Conservation (phyloP, 1,140 invertebrate genomes). For the Augochlora pura region DNA sequence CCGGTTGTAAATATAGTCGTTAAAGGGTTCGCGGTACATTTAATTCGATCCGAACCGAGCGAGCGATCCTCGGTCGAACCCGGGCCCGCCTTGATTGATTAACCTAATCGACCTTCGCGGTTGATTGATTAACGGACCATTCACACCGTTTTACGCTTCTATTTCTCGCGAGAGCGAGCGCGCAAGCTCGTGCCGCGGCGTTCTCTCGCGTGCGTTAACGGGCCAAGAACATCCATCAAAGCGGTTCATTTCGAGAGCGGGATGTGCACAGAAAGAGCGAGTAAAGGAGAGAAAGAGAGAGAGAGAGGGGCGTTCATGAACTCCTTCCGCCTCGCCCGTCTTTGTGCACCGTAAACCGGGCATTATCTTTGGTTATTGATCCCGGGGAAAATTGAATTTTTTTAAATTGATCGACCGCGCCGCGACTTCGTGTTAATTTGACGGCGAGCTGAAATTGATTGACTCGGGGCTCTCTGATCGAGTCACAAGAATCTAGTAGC, state of each 20-base stretch:
- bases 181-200: background rate
- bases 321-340: slow-evolving; percentile 1
- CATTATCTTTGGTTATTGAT: slow-evolving; percentile 41
- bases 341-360: slow-evolving; percentile 31
- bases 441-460: background rate
- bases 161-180: background rate
- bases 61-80: background rate
- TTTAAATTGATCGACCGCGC: background rate
- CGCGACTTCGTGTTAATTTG: background rate
- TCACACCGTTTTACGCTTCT: slow-evolving; percentile 34
- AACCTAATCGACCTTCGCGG: slow-evolving; percentile 41
- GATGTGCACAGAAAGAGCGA: background rate
- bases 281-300: too few relatives aligned
- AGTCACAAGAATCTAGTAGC: too few relatives aligned
- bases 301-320: slow-evolving; percentile 24
- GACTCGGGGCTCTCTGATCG: too few relatives aligned
- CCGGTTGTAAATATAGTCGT: background rate
- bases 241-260: slow-evolving; percentile 26
- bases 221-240: slow-evolving; percentile 35
- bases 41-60: slow-evolving; percentile 10
- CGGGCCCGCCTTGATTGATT: too few relatives aligned
- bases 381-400: background rate
- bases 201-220: background rate
- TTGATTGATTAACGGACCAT: slow-evolving; percentile 44
- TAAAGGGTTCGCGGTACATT: slow-evolving; percentile 1